These are phyloP conservation scores for Megastigmus dorsalis DNA, from an alignment of 2,888 invertebrate species.

Conservation along the genomic window DNA sequence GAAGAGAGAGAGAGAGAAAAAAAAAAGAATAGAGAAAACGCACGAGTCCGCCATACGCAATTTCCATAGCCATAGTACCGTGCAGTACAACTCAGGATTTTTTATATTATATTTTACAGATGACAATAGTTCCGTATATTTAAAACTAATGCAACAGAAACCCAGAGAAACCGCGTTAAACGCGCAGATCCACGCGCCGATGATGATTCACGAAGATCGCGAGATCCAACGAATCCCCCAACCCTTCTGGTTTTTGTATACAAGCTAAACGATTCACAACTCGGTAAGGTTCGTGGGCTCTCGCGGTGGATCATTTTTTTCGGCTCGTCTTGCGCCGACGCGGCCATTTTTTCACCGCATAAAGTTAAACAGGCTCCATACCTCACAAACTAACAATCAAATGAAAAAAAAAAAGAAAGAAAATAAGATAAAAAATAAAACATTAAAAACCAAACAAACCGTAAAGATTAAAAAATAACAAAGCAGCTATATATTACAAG, in stretches of 20 bases:
- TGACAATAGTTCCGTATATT: conserved; percentile 74
- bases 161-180: conserved; percentile 28
- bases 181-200: neutral
- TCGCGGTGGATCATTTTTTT: conserved; percentile 1
- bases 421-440: conserved; percentile 34
- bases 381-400: conserved; percentile 73
- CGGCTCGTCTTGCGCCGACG: conserved; percentile 11
- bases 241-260: conserved; percentile 28
- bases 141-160: conserved; percentile 49
- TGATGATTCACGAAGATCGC: neutral
- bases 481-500: conserved; percentile 74
- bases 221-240: neutral
- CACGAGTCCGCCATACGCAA: conserved; percentile 51
- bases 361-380: conserved; percentile 71
- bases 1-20: conserved; percentile 21
- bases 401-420: conserved; percentile 57
- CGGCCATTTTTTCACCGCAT: conserved; percentile 45
- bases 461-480: conserved; percentile 45
- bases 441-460: conserved; percentile 20
- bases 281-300: conserved; percentile 1
- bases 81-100: conserved; percentile 75
- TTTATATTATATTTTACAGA: conserved; percentile 75
- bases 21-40: conserved; percentile 15
- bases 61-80: conserved; percentile 75
- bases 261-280: conserved; percentile 15